Conservation (phyloP, 2,113 vertebrate genomes). For the Himantopus leucocephalus region DNA sequence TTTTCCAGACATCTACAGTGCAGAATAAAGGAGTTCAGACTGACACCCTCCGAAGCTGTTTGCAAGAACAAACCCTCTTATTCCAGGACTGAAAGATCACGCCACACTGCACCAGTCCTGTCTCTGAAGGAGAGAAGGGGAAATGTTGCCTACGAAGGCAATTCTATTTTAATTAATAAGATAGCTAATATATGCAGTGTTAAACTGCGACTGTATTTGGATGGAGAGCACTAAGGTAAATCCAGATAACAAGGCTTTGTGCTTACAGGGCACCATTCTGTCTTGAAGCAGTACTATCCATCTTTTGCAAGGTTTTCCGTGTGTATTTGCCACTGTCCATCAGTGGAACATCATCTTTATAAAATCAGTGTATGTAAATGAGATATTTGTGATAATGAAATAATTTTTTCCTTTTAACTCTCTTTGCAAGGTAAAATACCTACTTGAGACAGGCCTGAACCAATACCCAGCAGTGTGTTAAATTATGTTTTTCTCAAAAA, state of each 20-base stretch:
- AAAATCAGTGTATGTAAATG: not conserved
- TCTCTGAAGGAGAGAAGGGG: not conserved
- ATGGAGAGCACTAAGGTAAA: not conserved
- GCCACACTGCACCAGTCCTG: not conserved
- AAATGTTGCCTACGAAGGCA: not conserved
- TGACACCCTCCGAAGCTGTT: not conserved
- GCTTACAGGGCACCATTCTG: not conserved
- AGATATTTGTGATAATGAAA: not conserved
- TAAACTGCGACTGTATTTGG: not conserved
- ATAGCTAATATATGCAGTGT: not conserved
- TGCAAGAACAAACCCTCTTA: not conserved
- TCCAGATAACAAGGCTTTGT: not conserved
- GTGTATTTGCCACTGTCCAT: not conserved
- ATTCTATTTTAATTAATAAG: not conserved
- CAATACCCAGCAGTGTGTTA: not conserved
- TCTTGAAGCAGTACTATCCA: not conserved
- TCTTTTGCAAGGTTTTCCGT: not conserved
- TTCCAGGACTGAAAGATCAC: not conserved
- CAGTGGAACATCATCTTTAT: not conserved
- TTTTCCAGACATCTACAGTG: slow-evolving; percentile 1
- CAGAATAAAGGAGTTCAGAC: not conserved
- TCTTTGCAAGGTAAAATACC: not conserved
- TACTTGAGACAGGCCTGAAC: not conserved
- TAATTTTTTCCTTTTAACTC: not conserved
- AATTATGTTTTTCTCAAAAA: not conserved